These are phyloP conservation scores for Drosophila neotestacea DNA, from an alignment of 2,888 invertebrate genomes.

Conservation along the genomic window DNA sequence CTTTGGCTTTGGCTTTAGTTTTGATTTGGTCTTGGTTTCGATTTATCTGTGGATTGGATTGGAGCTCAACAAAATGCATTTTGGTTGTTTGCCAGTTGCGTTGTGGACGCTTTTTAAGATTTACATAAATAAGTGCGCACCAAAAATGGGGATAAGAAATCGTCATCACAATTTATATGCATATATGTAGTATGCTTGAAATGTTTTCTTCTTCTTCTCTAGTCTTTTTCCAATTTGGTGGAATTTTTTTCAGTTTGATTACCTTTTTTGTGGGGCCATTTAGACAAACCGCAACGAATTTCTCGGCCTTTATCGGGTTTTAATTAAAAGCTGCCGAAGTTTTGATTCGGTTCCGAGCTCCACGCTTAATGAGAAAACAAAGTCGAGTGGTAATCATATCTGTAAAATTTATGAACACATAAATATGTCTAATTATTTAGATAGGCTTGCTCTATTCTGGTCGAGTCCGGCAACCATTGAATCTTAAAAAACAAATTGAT, in stretches of 20 bases:
- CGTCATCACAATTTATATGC: slow-evolving; percentile 43
- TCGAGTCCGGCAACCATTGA: slow-evolving; percentile 1
- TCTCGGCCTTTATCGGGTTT: slow-evolving; percentile 62
- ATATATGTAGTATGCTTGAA: slow-evolving; percentile 4
- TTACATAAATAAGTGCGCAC: slow-evolving; percentile 76
- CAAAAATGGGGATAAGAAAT: slow-evolving; percentile 65
- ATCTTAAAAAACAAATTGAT: slow-evolving; percentile 24
- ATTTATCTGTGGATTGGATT: slow-evolving; percentile 9
- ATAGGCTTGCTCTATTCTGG: slow-evolving; percentile 37
- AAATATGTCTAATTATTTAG: slow-evolving; percentile 80
- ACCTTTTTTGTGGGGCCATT: slow-evolving; percentile 44
- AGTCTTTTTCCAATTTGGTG: slow-evolving; percentile 19
- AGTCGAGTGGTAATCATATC: slow-evolving; percentile 60
- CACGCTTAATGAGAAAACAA: slow-evolving; percentile 40
- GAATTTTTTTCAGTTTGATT: slow-evolving; percentile 42
- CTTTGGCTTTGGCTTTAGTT: slow-evolving; percentile 50
- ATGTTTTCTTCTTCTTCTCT: slow-evolving; percentile 9
- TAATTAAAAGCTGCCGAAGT: slow-evolving; percentile 73
- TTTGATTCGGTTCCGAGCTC: slow-evolving; percentile 36
- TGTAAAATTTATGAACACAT: slow-evolving; percentile 71
- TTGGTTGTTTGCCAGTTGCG: slow-evolving; percentile 60
- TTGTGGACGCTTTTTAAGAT: slow-evolving; percentile 56
- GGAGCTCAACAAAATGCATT: slow-evolving; percentile 61
- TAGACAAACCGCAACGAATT: slow-evolving; percentile 71
- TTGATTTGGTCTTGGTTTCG: slow-evolving; percentile 42